A percentile compares a stretch with the other conserved stretches of the same genome.
Conservation (phyloP, 2,888 invertebrate genomes). For the Bibio marci region DNA sequence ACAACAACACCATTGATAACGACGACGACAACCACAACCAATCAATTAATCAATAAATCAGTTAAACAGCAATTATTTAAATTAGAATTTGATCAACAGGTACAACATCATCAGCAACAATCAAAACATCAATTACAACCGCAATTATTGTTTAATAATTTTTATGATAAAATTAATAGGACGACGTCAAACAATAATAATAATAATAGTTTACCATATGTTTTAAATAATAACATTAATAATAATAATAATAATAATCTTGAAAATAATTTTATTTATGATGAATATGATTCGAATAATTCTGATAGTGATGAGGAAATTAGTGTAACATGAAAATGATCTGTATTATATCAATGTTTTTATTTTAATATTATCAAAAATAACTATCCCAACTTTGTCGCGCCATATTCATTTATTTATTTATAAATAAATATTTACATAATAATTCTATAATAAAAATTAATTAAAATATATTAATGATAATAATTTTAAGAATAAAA, state of each 20-base stretch:
- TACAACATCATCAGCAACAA: background rate
- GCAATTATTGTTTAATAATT: constrained; percentile 12
- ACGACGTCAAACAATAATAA: constrained; percentile 1
- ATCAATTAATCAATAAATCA: too few species aligned
- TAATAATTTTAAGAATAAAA: too few species aligned
- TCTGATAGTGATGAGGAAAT: constrained; percentile 69
- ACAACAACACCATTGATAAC: constrained; percentile 1
- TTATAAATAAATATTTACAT: too few species aligned
- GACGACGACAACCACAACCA: background rate
- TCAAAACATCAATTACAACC: background rate
- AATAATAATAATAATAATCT: constrained; percentile 14
- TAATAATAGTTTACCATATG: background rate
- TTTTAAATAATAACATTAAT: background rate
- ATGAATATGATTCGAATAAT: constrained; percentile 27
- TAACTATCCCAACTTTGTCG: too few species aligned
- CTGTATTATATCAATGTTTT: too few species aligned
- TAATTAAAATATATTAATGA: too few species aligned
- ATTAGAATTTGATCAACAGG: background rate
- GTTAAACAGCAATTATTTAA: background rate
- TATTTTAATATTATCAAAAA: too few species aligned
- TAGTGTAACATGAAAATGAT: constrained; percentile 76
- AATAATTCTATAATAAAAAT: too few species aligned
- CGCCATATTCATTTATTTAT: too few species aligned
- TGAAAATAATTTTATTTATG: constrained; percentile 28
- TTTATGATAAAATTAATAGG: constrained; percentile 12